These are phyloP conservation scores for Rhopalosiphum nymphaeae DNA, from an alignment of 2,888 invertebrate genomes.

Conservation along the genomic window DNA sequence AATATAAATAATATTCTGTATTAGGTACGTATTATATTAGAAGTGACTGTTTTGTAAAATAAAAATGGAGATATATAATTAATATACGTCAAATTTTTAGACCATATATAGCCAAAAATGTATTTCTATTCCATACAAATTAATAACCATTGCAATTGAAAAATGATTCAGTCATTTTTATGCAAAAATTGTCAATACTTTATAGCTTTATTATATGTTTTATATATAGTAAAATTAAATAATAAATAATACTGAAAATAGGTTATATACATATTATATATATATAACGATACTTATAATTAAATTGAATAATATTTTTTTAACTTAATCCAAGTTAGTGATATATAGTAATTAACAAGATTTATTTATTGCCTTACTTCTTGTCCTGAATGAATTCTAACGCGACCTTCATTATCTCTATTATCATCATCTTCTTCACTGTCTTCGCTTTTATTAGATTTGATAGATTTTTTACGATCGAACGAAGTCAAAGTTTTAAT, in stretches of 20 bases:
- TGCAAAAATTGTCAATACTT: not conserved
- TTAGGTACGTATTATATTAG: not conserved
- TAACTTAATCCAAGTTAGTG: not conserved
- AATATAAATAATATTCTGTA: not conserved
- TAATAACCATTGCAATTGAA: not conserved
- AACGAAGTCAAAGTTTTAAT: constrained; percentile 47
- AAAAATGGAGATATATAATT: not conserved
- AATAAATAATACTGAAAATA: not conserved
- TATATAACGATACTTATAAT: not conserved
- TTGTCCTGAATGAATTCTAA: constrained; percentile 81
- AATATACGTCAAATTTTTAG: not conserved
- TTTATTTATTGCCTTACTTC: constrained; percentile 73
- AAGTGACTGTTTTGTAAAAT: not conserved
- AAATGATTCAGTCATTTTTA: not conserved
- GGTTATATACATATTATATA: not conserved
- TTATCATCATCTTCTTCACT: constrained; percentile 79
- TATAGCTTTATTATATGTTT: not conserved
- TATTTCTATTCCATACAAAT: not conserved
- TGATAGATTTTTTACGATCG: constrained; percentile 37
- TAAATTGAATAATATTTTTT: not conserved
- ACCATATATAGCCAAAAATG: not conserved
- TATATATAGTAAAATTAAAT: not conserved
- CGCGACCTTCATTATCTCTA: constrained; percentile 84
- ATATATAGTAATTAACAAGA: constrained; percentile 16
- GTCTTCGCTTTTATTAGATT: constrained; percentile 67